Evolutionary conservation across 2,888 invertebrate species (phyloP).

Genomic region (Campoletis raptor): DNA sequence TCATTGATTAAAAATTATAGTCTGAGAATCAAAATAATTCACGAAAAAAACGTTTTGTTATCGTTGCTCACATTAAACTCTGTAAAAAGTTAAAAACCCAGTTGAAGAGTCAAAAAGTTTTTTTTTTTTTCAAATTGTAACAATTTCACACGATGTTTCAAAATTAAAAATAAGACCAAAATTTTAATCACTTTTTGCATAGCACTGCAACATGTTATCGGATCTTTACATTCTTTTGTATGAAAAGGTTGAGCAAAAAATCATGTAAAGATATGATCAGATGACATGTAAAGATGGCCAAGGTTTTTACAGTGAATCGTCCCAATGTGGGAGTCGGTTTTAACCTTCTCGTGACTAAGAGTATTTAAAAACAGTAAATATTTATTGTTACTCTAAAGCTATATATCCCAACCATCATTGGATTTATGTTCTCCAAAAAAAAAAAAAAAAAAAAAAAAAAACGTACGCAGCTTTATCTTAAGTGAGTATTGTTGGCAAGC

Average conservation of each 20-base stretch:
- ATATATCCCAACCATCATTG: not conserved
- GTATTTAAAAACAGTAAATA: not conserved
- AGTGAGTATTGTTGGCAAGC: slow-evolving; percentile 40
- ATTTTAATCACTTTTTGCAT: not conserved
- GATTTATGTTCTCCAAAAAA: not conserved
- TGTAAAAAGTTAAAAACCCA: not conserved
- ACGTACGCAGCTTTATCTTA: not conserved
- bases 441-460: not conserved
- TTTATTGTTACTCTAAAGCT: not conserved
- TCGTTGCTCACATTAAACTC: not conserved
- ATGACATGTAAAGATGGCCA: no score
- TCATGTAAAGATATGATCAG: no score
- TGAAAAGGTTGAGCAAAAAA: no score
- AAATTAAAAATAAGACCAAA: not conserved
- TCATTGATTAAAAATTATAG: not conserved
- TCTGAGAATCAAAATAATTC: not conserved
- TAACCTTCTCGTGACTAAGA: not conserved
- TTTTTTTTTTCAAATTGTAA: not conserved
- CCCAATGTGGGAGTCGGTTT: not conserved
- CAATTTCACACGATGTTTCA: no score
- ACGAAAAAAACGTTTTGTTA: not conserved
- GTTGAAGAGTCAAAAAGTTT: not conserved
- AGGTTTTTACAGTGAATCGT: no score
- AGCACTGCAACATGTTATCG: no score
- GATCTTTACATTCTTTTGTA: no score